Conservation (phyloP, 2,888 invertebrate genomes). For the Leuctra nigra region DNA sequence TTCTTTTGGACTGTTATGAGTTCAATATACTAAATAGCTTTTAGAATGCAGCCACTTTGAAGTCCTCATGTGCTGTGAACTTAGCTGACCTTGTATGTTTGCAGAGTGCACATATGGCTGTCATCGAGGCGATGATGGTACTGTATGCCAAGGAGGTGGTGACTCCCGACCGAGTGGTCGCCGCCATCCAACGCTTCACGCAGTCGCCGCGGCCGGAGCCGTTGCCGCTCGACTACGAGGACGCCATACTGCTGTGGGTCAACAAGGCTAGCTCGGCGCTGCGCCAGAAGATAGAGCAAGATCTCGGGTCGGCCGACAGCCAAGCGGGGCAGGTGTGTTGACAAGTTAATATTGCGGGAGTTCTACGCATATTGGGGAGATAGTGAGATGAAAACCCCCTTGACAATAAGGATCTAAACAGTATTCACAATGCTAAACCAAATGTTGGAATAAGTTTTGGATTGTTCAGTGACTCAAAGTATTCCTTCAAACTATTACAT, state of each 20-base stretch:
- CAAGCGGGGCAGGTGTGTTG: background rate
- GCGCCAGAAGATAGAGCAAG: conserved; percentile 36
- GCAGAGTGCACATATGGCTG: conserved; percentile 92
- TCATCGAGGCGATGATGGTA: conserved; percentile 92
- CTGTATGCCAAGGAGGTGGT: conserved; percentile 90
- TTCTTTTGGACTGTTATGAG: too few relatives aligned
- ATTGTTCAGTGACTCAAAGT: too few relatives aligned
- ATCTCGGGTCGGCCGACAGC: background rate
- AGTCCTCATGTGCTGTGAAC: too few relatives aligned
- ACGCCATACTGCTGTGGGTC: conserved; percentile 82
- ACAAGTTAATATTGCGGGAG: background rate
- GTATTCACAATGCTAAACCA: too few relatives aligned
- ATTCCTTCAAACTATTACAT: too few relatives aligned
- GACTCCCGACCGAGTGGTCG: conserved; percentile 76
- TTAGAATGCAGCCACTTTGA: too few relatives aligned
- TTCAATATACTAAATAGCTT: too few relatives aligned
- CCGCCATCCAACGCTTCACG: conserved; percentile 73
- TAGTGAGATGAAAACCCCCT: too few relatives aligned
- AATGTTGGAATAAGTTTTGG: too few relatives aligned
- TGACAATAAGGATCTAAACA: too few relatives aligned
- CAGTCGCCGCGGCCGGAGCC: conserved; percentile 40
- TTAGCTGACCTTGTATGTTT: conserved; percentile 34
- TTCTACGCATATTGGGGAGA: too few relatives aligned
- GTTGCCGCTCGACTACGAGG: conserved; percentile 62
- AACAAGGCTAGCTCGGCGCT: conserved; percentile 79